These are phyloP conservation scores for Sternarchorhynchus goeldii DNA, from an alignment of 2,797 vertebrate genomes.

Conservation along the genomic window DNA sequence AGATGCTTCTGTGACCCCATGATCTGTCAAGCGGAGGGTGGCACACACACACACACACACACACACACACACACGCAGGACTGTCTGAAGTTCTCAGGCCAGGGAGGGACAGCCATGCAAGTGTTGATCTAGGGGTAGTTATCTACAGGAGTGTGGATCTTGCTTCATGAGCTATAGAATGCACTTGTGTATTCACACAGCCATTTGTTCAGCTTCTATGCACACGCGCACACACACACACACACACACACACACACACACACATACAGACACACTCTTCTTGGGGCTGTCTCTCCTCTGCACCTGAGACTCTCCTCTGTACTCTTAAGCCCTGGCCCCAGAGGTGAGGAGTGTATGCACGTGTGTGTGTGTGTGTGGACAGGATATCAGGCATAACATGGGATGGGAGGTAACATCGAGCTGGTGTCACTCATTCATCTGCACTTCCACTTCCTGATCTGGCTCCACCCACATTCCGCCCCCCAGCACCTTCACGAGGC, in stretches of 20 bases:
- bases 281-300: slow-evolving; percentile 3
- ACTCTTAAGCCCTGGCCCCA: slow-evolving; percentile 6
- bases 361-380: slow-evolving; percentile 45
- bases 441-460: slow-evolving; percentile 48
- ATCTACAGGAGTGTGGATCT: slow-evolving; percentile 31
- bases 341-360: slow-evolving; percentile 43
- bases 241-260: slow-evolving; percentile 37
- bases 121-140: slow-evolving; percentile 15
- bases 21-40: slow-evolving; percentile 46
- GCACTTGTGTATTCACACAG: slow-evolving; percentile 45
- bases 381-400: slow-evolving; percentile 58
- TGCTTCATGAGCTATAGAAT: slow-evolving; percentile 33
- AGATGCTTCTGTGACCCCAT: slow-evolving; percentile 54
- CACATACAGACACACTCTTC: slow-evolving; percentile 21
- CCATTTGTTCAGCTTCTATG: slow-evolving; percentile 11
- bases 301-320: background rate
- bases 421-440: slow-evolving; percentile 77
- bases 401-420: slow-evolving; percentile 77
- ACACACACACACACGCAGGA: slow-evolving; percentile 42
- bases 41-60: slow-evolving; percentile 62
- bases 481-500: background rate
- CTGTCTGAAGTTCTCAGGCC: slow-evolving; percentile 38
- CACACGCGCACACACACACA: slow-evolving; percentile 20
- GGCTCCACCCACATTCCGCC: slow-evolving; percentile 39
- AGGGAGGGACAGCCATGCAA: slow-evolving; percentile 31